Evolutionary conservation across 2,113 vertebrate species (phyloP), one percentile per base, ranked within the genome.

Genomic region (Phylloscopus whistleri): DNA sequence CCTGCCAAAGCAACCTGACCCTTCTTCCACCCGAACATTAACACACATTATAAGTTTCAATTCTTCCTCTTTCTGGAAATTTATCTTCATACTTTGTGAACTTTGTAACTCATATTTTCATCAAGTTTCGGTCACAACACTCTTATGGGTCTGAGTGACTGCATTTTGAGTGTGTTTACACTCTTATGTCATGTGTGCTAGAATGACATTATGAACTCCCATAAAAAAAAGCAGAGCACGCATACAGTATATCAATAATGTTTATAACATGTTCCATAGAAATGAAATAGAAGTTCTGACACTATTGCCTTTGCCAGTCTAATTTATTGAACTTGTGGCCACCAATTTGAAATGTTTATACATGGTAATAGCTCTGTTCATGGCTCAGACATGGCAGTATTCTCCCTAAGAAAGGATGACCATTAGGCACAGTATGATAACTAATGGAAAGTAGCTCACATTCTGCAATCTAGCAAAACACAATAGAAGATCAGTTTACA

Each of bases 1-100:
- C 79, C 80, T 89, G 82, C 46, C 69, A 93, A 89, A 89, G 78
- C 76, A 94, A 44, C 37, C 66, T 80, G 78, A 93, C 90, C 82
- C 59, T 79, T 84, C 51, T 81, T 69, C 80, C 37, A 87, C 79
- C 63, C 81, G 15, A 89, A 85, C 52, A 62, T 83, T 96, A 81
- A 69, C 60, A 64, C 48, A 51, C 62, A 63, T 84, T 87, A 63
- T 46, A 91, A 89, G 68, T 85, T 93, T 92, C 48, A 82, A 19
- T 59, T 81, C 43, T 77, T 74, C 58, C 81, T 91, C 52, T 93
- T 94, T 90, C 70, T 92, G 63, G 67, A 91, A 89, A 63, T 87
- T 87, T 88, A 83, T 80, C 53, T 84, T 96, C 44, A 67, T 73
- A 64, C 52, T 87, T 82, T 66, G n/a, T 81, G 80, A 95, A 59